Percentiles rank a stretch among this genome's conserved stretches.
Evolutionary conservation across 2,888 invertebrate species (phyloP).

Genomic region (Eupithecia inturbata): DNA sequence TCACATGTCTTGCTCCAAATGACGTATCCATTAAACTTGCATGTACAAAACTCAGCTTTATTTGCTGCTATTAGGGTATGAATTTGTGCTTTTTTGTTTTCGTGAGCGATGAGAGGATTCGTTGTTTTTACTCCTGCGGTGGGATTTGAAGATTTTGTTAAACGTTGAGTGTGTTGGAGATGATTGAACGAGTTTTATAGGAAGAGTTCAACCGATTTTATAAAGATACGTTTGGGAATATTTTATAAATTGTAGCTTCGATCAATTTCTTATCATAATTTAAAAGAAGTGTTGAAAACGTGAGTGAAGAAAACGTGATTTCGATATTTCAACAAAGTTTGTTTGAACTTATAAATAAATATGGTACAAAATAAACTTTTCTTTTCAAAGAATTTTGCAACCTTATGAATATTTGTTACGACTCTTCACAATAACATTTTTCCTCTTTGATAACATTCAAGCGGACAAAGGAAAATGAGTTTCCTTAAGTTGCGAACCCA

Average conservation of each 20-base stretch:
- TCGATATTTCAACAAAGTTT: neutral
- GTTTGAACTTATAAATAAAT: neutral
- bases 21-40: conserved; percentile 51
- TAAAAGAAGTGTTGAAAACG: neutral
- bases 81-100: conserved; percentile 24
- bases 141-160: conserved; percentile 75
- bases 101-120: conserved; percentile 59
- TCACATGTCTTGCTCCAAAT: conserved; percentile 52
- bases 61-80: conserved; percentile 15
- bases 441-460: conserved; percentile 34
- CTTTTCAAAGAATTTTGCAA: conserved; percentile 35
- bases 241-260: conserved; percentile 9
- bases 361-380: conserved; percentile 2
- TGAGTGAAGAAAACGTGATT: neutral
- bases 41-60: conserved; percentile 27
- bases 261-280: conserved; percentile 10
- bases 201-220: conserved; percentile 30
- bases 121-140: conserved; percentile 74
- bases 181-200: conserved; percentile 58
- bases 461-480: conserved; percentile 36
- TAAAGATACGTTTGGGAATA: neutral
- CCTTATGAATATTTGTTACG: conserved; percentile 40
- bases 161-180: conserved; percentile 68
- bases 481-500: conserved; percentile 31
- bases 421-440: conserved; percentile 38